Conservation (phyloP, 2,797 vertebrate species). For the Balearica regulorum region DNA sequence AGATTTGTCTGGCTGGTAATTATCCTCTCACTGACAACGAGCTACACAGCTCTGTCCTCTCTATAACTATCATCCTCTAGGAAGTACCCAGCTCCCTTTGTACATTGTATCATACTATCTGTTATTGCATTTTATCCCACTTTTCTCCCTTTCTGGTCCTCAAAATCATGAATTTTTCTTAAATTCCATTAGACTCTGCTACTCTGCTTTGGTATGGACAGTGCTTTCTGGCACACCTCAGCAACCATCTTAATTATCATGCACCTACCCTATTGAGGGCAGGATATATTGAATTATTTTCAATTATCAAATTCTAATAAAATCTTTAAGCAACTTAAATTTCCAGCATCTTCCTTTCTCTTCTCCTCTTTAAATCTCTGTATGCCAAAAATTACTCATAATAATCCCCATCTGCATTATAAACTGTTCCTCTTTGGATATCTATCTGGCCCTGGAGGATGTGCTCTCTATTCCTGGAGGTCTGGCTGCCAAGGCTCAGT, state of each 20-base stretch:
- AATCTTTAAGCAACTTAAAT: not conserved
- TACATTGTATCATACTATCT: not conserved
- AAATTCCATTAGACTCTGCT: not conserved
- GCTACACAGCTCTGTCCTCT: not conserved
- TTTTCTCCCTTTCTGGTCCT: not conserved
- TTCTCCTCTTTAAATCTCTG: not conserved
- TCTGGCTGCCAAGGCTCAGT: not conserved
- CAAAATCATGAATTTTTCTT: not conserved
- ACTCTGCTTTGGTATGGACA: not conserved
- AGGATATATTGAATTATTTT: not conserved
- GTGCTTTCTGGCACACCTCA: not conserved
- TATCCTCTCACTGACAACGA: not conserved
- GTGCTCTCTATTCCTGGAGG: not conserved
- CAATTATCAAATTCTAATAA: not conserved
- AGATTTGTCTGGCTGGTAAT: not conserved
- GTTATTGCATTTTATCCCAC: not conserved
- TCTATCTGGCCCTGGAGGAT: not conserved
- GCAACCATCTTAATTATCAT: not conserved
- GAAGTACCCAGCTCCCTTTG: not conserved
- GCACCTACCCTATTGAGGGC: not conserved
- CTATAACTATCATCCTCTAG: not conserved
- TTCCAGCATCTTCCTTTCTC: not conserved
- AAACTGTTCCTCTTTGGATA: not conserved
- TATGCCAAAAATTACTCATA: not conserved
- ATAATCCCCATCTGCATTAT: not conserved